These are phyloP conservation scores for Panurus biarmicus DNA, from an alignment of 2,113 vertebrate genomes.

Conservation along the genomic window DNA sequence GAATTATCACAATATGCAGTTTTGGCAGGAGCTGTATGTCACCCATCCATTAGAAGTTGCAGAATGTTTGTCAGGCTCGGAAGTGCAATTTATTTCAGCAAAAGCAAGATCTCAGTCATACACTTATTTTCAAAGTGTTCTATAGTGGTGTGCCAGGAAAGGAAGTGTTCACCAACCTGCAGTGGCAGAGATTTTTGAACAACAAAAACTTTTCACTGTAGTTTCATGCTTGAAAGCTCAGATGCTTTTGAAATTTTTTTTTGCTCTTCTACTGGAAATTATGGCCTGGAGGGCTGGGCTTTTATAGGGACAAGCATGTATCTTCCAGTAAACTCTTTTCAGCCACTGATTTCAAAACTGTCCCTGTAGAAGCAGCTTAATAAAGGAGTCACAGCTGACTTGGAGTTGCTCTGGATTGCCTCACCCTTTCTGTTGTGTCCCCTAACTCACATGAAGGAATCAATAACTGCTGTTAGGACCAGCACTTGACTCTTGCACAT, in stretches of 20 bases:
- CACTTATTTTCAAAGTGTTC: not conserved
- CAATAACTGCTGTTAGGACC: not conserved
- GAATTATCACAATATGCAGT: not conserved
- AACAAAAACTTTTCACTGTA: not conserved
- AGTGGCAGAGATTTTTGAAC: not conserved
- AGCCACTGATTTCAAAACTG: not conserved
- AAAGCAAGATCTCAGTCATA: not conserved
- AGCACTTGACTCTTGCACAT: not conserved
- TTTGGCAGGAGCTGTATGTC: not conserved
- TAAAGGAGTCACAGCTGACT: not conserved
- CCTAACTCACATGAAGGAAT: not conserved
- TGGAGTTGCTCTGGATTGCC: accelerated
- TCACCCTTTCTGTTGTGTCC: not conserved
- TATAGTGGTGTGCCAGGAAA: not conserved
- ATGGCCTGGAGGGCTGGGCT: not conserved
- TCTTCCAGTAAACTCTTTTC: not conserved
- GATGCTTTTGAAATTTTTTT: not conserved
- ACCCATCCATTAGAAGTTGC: not conserved
- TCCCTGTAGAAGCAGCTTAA: not conserved
- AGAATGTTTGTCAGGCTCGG: not conserved
- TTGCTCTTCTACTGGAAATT: not conserved
- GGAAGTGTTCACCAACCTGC: not conserved
- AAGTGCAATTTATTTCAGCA: not conserved
- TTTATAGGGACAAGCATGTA: not conserved
- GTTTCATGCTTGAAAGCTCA: not conserved